Conservation (phyloP, 2,797 vertebrate species). For the Falco concolor region DNA sequence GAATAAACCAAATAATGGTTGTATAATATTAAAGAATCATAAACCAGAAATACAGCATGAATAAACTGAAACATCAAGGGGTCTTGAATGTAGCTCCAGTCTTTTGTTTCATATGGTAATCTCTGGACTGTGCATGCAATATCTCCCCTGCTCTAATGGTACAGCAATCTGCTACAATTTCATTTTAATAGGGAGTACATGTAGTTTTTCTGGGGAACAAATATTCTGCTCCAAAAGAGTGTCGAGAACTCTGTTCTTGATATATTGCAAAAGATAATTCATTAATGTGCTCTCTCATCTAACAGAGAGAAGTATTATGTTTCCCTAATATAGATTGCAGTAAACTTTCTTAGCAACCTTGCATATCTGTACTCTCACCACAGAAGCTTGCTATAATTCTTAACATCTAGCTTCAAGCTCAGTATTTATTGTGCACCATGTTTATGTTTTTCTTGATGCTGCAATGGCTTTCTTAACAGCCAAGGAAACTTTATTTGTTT, state of each 20-base stretch:
- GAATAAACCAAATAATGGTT: constrained; percentile 26
- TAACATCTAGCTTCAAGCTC: background rate
- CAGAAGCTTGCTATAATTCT: background rate
- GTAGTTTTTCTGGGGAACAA: background rate
- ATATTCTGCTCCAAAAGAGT: background rate
- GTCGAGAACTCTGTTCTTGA: background rate
- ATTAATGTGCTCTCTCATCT: background rate
- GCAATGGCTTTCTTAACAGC: background rate
- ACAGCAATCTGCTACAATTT: background rate
- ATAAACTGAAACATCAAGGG: constrained; percentile 14
- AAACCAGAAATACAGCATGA: constrained; percentile 1
- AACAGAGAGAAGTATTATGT: background rate
- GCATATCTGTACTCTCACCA: background rate
- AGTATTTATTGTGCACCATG: background rate
- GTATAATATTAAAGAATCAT: background rate
- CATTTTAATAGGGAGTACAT: background rate
- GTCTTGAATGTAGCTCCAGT: background rate
- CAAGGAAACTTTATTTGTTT: background rate
- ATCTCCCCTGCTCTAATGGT: background rate
- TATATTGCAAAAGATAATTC: background rate
- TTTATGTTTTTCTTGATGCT: background rate
- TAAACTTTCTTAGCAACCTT: background rate
- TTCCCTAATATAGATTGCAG: background rate
- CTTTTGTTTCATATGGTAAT: background rate
- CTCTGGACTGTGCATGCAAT: background rate